These are phyloP conservation scores for Nycticorax nycticorax DNA, from an alignment of 2,113 vertebrate genomes.

Conservation along the genomic window DNA sequence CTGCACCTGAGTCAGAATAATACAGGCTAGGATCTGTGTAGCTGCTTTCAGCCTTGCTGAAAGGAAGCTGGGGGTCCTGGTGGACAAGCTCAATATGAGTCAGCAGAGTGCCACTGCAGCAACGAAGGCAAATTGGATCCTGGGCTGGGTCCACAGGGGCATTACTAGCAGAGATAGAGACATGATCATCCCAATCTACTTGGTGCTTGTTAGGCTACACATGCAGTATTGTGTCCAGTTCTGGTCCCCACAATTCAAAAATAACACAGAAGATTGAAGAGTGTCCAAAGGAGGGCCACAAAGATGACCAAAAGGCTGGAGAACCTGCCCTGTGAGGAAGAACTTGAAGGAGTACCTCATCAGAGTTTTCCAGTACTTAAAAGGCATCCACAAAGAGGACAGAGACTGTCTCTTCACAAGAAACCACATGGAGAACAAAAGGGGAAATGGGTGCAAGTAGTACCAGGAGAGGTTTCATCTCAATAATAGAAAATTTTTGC, in stretches of 20 bases:
- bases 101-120: background rate
- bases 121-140: background rate
- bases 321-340: background rate
- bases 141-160: background rate
- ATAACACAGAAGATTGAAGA: background rate
- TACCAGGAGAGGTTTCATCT: background rate
- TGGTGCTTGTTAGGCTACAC: background rate
- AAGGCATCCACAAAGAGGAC: background rate
- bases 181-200: background rate
- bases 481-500: background rate
- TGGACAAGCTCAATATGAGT: background rate
- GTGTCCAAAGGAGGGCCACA: background rate
- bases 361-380: background rate
- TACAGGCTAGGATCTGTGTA: background rate
- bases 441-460: background rate
- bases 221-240: background rate
- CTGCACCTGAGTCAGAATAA: background rate
- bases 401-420: fast-evolving
- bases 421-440: background rate
- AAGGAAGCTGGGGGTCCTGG: background rate
- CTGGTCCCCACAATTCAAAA: background rate
- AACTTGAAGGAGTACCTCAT: background rate
- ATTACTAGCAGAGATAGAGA: background rate
- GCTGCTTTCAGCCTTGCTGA: background rate
- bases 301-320: background rate